phyloP scores from a whole-genome alignment of 2,113 vertebrate genomes.

The Myotis davidii region DNA sequence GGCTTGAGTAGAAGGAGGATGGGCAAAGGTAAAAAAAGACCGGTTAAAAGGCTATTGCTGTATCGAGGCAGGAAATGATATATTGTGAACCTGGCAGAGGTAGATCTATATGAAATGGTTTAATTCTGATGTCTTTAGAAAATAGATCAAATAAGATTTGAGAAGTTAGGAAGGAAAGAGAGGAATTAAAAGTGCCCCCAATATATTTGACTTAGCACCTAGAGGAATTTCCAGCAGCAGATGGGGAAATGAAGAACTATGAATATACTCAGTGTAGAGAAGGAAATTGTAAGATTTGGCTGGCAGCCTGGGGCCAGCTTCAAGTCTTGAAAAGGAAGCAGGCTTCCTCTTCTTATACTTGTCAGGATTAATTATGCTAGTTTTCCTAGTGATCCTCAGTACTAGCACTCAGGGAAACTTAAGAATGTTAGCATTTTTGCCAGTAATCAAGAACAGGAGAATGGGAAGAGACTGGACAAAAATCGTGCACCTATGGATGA shows the following conservation, averaged over 20 bases:
- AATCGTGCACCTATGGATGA: too few species aligned
- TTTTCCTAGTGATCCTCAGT: background rate
- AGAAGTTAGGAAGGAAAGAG: background rate
- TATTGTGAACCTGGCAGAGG: background rate
- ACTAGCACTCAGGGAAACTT: background rate
- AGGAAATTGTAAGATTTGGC: background rate
- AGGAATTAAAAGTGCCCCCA: background rate
- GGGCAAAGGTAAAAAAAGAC: background rate
- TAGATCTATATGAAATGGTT: background rate
- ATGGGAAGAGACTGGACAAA: too few species aligned
- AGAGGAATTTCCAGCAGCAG: background rate
- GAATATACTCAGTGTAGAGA: background rate
- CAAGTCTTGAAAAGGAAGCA: background rate
- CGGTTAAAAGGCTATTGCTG: background rate
- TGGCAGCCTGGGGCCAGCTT: background rate
- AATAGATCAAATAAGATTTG: background rate
- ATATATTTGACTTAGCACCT: background rate
- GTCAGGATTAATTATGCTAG: background rate
- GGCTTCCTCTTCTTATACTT: background rate
- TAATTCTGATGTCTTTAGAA: slow-evolving; percentile 22
- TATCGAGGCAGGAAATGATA: background rate
- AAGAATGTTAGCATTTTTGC: background rate
- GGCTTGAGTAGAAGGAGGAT: background rate
- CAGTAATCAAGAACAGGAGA: background rate
- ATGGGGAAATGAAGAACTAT: background rate